phyloP scores from a whole-genome alignment of 2,113 vertebrate genomes.

The Xiphias gladius region DNA sequence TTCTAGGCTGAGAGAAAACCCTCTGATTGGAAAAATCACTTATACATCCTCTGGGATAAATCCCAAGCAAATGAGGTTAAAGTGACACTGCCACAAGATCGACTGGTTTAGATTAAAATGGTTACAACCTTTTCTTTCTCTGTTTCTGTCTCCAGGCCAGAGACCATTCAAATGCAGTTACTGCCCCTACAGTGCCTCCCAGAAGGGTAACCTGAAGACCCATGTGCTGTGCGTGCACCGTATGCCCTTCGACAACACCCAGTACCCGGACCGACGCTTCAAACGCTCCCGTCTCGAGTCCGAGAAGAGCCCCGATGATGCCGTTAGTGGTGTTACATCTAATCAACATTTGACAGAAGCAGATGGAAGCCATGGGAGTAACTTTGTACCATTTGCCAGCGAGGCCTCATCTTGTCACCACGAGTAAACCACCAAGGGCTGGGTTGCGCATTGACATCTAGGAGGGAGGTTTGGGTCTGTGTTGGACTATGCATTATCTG shows the following conservation, averaged over 20 bases:
- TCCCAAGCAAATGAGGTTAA: not conserved
- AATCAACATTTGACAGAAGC: slow-evolving; percentile 2
- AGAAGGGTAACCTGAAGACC: slow-evolving; percentile 98
- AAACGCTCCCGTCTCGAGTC: slow-evolving; percentile 90
- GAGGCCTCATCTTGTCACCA: not conserved
- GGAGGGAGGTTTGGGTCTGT: not conserved
- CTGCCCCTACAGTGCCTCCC: slow-evolving; percentile 95
- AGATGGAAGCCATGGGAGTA: slow-evolving; percentile 19
- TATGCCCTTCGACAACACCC: slow-evolving; percentile 98
- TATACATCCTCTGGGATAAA: not conserved
- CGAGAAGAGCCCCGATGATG: slow-evolving; percentile 82
- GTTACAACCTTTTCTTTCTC: slow-evolving; percentile 13
- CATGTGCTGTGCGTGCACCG: slow-evolving; percentile 96
- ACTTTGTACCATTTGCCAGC: not conserved
- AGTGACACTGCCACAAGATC: not conserved
- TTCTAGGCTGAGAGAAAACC: not conserved
- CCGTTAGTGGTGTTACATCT: not conserved
- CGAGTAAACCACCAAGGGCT: slow-evolving; percentile 4
- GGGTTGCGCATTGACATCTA: not conserved
- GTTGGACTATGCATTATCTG: not conserved
- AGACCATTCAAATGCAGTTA: slow-evolving; percentile 94
- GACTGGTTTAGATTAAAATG: not conserved
- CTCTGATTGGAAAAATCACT: not conserved
- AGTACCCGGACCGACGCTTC: slow-evolving; percentile 95
- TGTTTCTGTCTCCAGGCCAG: slow-evolving; percentile 81